Evolutionary conservation across 2,797 vertebrate genomes (phyloP).

Genomic region (Lacerta viridis): DNA sequence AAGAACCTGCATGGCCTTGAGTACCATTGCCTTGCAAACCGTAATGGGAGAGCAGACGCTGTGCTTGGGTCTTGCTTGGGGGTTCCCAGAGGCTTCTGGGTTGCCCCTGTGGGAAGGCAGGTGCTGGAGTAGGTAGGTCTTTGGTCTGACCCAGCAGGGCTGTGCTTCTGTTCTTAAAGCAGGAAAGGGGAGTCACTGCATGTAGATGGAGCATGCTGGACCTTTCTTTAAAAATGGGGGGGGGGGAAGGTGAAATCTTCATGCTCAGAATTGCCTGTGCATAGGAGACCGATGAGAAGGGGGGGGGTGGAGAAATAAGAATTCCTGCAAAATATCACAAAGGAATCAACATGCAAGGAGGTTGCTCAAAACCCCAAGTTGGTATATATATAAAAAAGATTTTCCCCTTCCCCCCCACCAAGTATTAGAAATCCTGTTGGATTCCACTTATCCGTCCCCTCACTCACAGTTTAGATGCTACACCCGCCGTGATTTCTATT

Average conservation of each 20-base stretch:
- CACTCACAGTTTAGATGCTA: conserved; percentile 25
- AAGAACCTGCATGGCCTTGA: no score
- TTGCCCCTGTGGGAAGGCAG: not conserved
- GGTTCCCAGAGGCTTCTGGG: no score
- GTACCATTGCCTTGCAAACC: no score
- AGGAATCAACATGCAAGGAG: conserved; percentile 1
- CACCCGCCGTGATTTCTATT: conserved; percentile 47
- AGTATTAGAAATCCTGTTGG: conserved; percentile 41
- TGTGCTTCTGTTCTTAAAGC: not conserved
- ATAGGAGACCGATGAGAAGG: not conserved
- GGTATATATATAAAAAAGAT: conserved; percentile 9
- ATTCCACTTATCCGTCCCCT: conserved; percentile 38
- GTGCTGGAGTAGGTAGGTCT: no score
- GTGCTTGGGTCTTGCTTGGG: no score
- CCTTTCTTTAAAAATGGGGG: not conserved
- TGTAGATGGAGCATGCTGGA: not conserved
- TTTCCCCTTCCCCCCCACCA: not conserved
- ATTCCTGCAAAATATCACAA: not conserved
- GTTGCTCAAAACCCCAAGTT: not conserved
- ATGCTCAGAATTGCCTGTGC: not conserved
- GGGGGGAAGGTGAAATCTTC: not conserved
- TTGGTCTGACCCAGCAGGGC: rapidly evolving
- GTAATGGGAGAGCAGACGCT: no score
- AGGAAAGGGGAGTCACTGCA: not conserved
- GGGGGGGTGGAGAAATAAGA: not conserved